A percentile compares a stretch with the other conserved stretches of the same genome.
Evolutionary conservation across 2,113 vertebrate species (phyloP).

Genomic region (Anas platyrhynchos): DNA sequence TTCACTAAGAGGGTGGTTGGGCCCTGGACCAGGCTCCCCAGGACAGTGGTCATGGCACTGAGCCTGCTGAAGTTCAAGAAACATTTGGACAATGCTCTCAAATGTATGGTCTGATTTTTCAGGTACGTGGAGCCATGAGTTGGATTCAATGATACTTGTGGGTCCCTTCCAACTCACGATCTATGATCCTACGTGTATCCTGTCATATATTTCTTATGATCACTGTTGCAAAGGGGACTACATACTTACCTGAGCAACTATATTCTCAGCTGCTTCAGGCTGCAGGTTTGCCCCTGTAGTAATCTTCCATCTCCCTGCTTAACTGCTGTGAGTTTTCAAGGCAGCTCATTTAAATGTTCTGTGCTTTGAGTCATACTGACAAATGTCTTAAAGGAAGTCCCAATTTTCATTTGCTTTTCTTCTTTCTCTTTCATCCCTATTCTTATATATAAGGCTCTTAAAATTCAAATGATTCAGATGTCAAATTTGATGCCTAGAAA

Average conservation of each 20-base stretch:
- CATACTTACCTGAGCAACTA: background rate
- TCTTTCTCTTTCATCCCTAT: background rate
- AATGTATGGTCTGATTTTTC: no score
- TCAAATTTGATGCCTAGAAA: background rate
- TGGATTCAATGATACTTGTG: no score
- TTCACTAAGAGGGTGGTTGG: no score
- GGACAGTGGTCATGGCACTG: no score
- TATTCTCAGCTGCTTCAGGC: background rate
- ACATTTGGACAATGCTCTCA: no score
- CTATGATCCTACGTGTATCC: background rate
- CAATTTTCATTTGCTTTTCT: background rate
- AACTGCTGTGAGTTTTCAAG: background rate
- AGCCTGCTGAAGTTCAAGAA: no score
- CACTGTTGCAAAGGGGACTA: background rate
- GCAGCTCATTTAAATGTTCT: background rate
- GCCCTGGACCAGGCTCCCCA: no score
- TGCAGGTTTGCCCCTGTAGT: background rate
- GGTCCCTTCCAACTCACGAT: no score
- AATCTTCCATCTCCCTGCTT: background rate
- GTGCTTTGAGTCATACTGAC: background rate
- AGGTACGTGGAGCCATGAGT: no score
- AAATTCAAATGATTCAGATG: background rate
- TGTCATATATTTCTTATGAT: background rate
- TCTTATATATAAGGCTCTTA: background rate
- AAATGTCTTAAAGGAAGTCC: background rate